Evolutionary conservation across 2,888 invertebrate genomes (phyloP).

Genomic region (Silvanus unidentatus): DNA sequence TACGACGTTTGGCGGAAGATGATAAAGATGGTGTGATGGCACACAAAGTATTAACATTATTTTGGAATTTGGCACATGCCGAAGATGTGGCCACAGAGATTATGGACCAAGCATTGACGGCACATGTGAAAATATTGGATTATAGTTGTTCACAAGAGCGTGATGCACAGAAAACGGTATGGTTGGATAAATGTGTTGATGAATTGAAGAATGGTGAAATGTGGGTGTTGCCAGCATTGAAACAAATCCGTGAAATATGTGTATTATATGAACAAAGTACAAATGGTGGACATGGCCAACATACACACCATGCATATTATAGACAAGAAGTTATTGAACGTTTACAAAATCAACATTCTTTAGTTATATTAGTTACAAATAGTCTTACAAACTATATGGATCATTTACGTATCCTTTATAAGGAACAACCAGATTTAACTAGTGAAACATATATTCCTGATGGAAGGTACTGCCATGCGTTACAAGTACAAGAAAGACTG

Average conservation of each 20-base stretch:
- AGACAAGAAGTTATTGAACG: conserved; percentile 66
- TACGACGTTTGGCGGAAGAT: conserved; percentile 91
- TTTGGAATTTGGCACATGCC: conserved; percentile 96
- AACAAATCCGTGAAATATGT: conserved; percentile 93
- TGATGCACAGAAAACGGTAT: conserved; percentile 91
- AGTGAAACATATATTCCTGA: conserved; percentile 75
- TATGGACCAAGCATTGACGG: conserved; percentile 91
- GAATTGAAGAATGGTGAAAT: conserved; percentile 81
- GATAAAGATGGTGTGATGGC: conserved; percentile 99
- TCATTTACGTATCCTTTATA: conserved; percentile 62
- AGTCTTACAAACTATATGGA: conserved; percentile 90
- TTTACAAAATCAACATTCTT: conserved; percentile 83
- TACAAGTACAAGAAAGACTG: conserved; percentile 90
- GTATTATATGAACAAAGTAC: conserved; percentile 84
- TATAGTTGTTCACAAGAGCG: conserved; percentile 94
- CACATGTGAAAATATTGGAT: conserved; percentile 95
- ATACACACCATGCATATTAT: conserved; percentile 54
- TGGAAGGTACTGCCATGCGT: conserved; percentile 83
- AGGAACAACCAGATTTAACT: conserved; percentile 70
- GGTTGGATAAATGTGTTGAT: conserved; percentile 93
- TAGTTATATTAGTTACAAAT: conserved; percentile 89
- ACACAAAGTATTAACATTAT: conserved; percentile 88
- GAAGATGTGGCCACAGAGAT: conserved; percentile 95
- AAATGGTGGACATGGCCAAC: conserved; percentile 50
- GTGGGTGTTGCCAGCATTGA: conserved; percentile 92